A percentile compares a stretch with the other conserved stretches of the same genome.
Evolutionary conservation across 2,113 vertebrate species (phyloP).

Genomic region (Anguilla japonica): DNA sequence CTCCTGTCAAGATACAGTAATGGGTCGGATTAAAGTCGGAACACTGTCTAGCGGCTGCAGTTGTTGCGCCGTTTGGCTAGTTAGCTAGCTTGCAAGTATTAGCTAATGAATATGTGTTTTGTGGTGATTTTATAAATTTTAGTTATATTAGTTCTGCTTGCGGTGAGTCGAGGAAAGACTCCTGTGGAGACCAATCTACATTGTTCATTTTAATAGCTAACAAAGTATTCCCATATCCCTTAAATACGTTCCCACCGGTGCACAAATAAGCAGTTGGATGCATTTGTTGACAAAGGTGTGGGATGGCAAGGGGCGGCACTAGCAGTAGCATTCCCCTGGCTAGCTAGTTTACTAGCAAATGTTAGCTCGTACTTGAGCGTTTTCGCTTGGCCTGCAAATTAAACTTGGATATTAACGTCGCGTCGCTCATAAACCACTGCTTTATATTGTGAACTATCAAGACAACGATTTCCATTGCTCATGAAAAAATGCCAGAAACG

Average conservation of each 20-base stretch:
- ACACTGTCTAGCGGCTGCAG: constrained; percentile 31
- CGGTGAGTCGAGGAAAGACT: neutral
- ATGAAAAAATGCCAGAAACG: neutral
- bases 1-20: neutral
- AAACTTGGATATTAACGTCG: neutral
- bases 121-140: neutral
- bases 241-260: neutral
- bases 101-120: neutral
- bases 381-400: neutral
- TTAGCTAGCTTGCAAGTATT: neutral
- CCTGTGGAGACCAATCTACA: neutral
- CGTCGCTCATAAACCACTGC: neutral
- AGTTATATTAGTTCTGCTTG: neutral
- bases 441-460: neutral
- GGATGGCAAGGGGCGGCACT: constrained; percentile 8
- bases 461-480: neutral
- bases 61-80: constrained; percentile 27
- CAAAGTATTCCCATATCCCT: neutral
- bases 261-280: neutral
- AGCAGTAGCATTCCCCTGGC: neutral
- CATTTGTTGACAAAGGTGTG: constrained; percentile 12
- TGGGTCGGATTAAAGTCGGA: constrained; percentile 23
- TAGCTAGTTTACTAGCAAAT: constrained; percentile 3
- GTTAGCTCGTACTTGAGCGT: neutral
- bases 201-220: neutral